Base-by-base conservation (phyloP, 2,888 invertebrate genomes). In the Agrochola circellaris region DNA sequence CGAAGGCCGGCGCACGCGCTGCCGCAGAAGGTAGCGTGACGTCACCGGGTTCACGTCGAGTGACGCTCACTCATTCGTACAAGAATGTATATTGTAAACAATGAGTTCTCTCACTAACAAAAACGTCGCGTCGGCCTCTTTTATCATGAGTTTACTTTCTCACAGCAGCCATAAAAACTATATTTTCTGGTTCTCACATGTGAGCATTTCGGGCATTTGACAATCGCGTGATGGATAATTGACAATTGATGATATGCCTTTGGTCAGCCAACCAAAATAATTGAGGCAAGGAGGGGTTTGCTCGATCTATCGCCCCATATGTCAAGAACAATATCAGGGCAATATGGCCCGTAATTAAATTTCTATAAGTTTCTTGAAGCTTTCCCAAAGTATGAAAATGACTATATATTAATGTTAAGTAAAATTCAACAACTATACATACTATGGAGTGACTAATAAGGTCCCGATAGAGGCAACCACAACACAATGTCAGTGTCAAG, bases 401-500 rank as follows among this genome's bases (percentile, higher is more conserved):
- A n/a, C 4, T 61, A n/a, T n/a, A n/a, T 34, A 3, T 17, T 60
- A 34, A n/a, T 68, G 17, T 30, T 30, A 67, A 17, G 20, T 38
- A 51, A 60, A 45, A 20, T 20, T 72, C 54, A 75, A 77, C 45
- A 68, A 54, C 61, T 77, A 73, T 70, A 65, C 76, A 83, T 82
- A 81, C 77, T 73, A 81, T 34, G 71, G 38, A 75, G 71, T 86
- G 83, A 85, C 68, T 77, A 79, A 81, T 66, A 73, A 60, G 76
- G 60, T 75, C 51, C 65, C 82, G 81, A 77, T 81, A 82, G 75
- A 72, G 75, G 60, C 67, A 64, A 86, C 85, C 87, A 88, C 91
- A 91, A 90, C 87, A 87, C 91, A 91, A 91, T 89, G 91, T 90
- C 93, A 93, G 90, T 91, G 92, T 89, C 91, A 91, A 86, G 83